phyloP scores from a whole-genome alignment of 2,888 invertebrate genomes.

The Xanthostigma xanthostigma region DNA sequence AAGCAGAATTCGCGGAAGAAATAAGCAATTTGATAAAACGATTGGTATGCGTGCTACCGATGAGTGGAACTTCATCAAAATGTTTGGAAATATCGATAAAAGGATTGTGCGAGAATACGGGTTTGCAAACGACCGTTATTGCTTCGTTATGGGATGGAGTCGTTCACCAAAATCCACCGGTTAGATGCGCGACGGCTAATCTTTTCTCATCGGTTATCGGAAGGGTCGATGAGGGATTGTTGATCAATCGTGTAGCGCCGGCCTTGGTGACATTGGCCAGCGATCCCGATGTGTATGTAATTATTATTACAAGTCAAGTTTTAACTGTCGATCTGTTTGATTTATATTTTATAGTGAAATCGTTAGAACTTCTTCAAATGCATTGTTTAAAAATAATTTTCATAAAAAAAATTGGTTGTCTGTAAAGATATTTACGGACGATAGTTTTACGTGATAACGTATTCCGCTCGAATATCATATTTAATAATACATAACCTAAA shows the following conservation, averaged over 20 bases:
- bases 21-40: conserved; percentile 41
- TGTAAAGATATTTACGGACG: too few relatives aligned
- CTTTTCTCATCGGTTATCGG: conserved; percentile 41
- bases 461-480: too few relatives aligned
- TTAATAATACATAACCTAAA: too few relatives aligned
- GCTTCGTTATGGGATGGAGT: conserved; percentile 50
- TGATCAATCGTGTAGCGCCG: conserved; percentile 44
- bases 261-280: conserved; percentile 53
- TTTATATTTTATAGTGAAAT: too few relatives aligned
- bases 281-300: conserved; percentile 47
- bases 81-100: conserved; percentile 26
- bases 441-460: too few relatives aligned
- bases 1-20: conserved; percentile 32
- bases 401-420: too few relatives aligned
- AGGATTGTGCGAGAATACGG: conserved; percentile 22
- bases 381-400: too few relatives aligned
- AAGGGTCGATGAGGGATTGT: conserved; percentile 35
- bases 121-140: conserved; percentile 39
- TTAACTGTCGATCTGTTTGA: too few relatives aligned
- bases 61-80: conserved; percentile 34
- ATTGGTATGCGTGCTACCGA: conserved; percentile 35
- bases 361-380: too few relatives aligned
- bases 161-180: conserved; percentile 43
- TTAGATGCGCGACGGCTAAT: conserved; percentile 41
- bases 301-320: conserved; percentile 1